A percentile compares a stretch with the other conserved stretches of the same genome.
Evolutionary conservation across 2,113 vertebrate genomes (phyloP).

Genomic region (Pogonocichla stellata): DNA sequence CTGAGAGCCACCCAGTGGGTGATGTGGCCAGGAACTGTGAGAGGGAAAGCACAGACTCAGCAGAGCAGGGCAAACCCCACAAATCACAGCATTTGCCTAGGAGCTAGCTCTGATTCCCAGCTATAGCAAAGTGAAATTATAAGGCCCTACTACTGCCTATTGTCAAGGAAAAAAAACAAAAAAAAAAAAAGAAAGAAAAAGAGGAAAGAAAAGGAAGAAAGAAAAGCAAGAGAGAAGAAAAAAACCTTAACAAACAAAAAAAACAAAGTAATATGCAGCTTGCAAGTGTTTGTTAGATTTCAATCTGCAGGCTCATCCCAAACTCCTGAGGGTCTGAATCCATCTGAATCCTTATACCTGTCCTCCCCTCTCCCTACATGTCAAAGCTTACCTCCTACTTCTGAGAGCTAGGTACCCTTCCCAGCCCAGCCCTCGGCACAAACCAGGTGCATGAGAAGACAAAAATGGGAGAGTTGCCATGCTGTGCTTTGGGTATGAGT

Average conservation of each 20-base stretch:
- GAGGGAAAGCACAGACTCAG: neutral
- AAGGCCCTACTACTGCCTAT: neutral
- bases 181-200: neutral
- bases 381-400: neutral
- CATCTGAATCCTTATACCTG: neutral
- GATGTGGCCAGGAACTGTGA: neutral
- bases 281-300: neutral
- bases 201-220: no score
- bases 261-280: neutral
- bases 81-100: neutral
- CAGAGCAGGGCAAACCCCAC: neutral
- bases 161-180: no score
- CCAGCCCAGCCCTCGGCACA: neutral
- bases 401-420: fast-evolving
- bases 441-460: fast-evolving
- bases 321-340: neutral
- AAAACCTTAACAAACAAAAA: neutral
- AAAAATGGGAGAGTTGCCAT: neutral
- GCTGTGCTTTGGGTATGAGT: neutral
- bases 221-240: neutral
- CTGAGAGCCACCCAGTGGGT: fast-evolving
- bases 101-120: neutral
- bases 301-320: neutral
- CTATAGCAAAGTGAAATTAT: neutral
- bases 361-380: neutral